A percentile compares a stretch with the other conserved stretches of the same genome.
Conservation (phyloP, 2,113 vertebrate genomes). For the Columba janthina region DNA sequence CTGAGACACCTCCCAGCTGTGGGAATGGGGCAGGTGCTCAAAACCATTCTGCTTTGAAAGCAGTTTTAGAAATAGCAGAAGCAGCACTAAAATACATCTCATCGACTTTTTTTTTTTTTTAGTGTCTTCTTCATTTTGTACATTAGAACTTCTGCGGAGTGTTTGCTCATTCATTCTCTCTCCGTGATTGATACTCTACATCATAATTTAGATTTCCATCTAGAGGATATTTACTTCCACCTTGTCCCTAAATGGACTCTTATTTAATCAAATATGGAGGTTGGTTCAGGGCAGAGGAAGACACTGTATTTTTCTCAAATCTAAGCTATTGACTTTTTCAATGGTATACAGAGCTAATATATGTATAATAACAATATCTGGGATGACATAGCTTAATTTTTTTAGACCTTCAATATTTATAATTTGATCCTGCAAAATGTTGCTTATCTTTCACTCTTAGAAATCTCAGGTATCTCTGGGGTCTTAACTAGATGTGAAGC, state of each 20-base stretch:
- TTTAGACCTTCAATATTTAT: not conserved
- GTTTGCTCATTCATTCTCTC: not conserved
- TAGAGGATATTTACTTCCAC: not conserved
- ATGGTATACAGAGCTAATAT: not conserved
- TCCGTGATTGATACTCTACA: not conserved
- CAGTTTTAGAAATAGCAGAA: not conserved
- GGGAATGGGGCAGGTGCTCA: slow-evolving; percentile 8
- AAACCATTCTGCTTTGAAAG: not conserved
- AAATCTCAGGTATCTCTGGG: not conserved
- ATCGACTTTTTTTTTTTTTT: not conserved
- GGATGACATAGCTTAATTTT: not conserved
- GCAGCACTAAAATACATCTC: not conserved
- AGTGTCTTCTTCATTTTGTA: not conserved
- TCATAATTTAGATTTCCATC: not conserved
- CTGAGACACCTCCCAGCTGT: not conserved
- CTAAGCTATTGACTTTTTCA: not conserved
- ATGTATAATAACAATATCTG: not conserved
- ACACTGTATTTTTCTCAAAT: not conserved
- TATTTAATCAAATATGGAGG: not conserved
- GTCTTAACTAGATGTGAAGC: not conserved
- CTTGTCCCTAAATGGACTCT: not conserved
- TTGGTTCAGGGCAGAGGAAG: not conserved
- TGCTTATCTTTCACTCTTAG: not conserved
- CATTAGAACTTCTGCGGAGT: not conserved
- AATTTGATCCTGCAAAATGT: not conserved